phyloP scores from a whole-genome alignment of 2,888 invertebrate genomes.

The Cephalotes varians region DNA sequence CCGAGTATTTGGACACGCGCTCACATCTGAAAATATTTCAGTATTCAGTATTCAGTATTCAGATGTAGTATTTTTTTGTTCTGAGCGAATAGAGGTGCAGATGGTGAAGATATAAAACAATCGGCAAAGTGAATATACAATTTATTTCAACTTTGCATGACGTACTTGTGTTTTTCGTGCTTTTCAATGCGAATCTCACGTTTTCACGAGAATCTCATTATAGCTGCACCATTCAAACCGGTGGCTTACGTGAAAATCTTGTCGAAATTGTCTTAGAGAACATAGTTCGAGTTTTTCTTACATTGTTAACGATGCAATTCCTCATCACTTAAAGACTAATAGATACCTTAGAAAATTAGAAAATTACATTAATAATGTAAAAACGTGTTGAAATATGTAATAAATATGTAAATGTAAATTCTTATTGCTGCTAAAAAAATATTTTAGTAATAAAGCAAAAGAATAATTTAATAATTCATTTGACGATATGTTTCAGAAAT shows the following conservation, averaged over 20 bases:
- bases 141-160: slow-evolving; percentile 58
- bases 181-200: slow-evolving; percentile 47
- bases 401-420: not conserved
- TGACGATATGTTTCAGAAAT: slow-evolving; percentile 67
- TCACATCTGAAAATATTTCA: not conserved
- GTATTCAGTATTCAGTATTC: no score
- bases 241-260: slow-evolving; percentile 70
- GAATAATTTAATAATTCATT: slow-evolving; percentile 32
- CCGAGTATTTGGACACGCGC: not conserved
- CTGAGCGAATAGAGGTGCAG: not conserved
- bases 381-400: not conserved
- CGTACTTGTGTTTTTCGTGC: slow-evolving; percentile 52
- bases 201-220: slow-evolving; percentile 71
- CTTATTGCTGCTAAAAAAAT: not conserved
- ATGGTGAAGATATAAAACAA: slow-evolving; percentile 41
- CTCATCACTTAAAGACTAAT: slow-evolving; percentile 11
- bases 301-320: not conserved
- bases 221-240: slow-evolving; percentile 64
- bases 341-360: not conserved
- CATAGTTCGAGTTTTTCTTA: slow-evolving; percentile 64
- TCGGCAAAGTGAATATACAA: slow-evolving; percentile 53
- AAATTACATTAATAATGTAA: not conserved
- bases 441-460: not conserved
- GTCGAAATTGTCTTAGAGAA: slow-evolving; percentile 70
- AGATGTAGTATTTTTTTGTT: not conserved